Conservation (phyloP, 2,113 vertebrate species). For the Phyllopteryx taeniolatus region DNA sequence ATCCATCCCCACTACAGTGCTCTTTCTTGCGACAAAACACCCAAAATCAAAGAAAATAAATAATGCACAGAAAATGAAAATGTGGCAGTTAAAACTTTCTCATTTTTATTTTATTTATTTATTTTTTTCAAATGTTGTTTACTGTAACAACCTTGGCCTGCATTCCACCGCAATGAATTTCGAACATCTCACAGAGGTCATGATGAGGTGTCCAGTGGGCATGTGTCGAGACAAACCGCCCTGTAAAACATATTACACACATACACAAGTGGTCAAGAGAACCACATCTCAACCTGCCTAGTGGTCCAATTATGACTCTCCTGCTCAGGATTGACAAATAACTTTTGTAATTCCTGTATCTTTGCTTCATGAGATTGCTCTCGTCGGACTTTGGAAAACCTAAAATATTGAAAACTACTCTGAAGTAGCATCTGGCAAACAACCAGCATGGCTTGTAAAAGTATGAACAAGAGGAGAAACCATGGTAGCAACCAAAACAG, state of each 20-base stretch:
- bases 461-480: background rate
- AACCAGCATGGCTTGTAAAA: constrained; percentile 10
- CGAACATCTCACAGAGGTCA: constrained; percentile 2
- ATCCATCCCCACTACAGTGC: no score
- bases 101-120: background rate
- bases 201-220: constrained; percentile 13
- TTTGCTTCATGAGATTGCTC: constrained; percentile 15
- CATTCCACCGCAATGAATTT: background rate
- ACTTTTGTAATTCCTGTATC: constrained; percentile 9
- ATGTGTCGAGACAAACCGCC: constrained; percentile 5
- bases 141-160: background rate
- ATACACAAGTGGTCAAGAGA: constrained; percentile 2
- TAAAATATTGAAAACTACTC: constrained; percentile 31
- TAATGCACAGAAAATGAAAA: no score
- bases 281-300: constrained; percentile 3
- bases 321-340: constrained; percentile 11
- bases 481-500: background rate
- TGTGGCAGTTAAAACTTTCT: no score
- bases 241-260: constrained; percentile 14
- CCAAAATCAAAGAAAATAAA: no score
- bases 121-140: background rate
- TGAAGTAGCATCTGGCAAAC: constrained; percentile 17
- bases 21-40: no score
- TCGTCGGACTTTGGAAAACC: constrained; percentile 27
- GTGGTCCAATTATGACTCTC: background rate